A percentile compares a stretch with the other conserved stretches of the same genome.
These are phyloP conservation scores for Drosophila navojoa DNA, from an alignment of 1,140 invertebrate species.

Conservation along the genomic window DNA sequence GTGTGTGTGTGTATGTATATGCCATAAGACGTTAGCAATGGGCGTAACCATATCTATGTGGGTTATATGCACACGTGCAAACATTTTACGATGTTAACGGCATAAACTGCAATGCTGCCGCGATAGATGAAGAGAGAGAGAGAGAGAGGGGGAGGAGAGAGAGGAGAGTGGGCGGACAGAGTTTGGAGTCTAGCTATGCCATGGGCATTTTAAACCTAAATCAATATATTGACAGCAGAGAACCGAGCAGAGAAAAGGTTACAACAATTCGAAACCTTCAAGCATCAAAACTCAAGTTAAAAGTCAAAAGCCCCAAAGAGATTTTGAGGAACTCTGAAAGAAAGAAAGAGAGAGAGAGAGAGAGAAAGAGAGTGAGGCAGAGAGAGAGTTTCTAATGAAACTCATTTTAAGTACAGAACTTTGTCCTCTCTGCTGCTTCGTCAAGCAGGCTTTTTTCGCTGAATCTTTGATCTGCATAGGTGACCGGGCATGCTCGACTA, in stretches of 20 bases:
- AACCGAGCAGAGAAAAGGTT: slow-evolving; percentile 18
- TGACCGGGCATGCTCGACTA: no score
- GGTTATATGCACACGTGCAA: slow-evolving; percentile 40
- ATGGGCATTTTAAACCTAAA: slow-evolving; percentile 34
- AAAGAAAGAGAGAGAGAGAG: neutral
- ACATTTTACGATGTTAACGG: slow-evolving; percentile 69
- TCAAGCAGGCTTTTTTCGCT: no score
- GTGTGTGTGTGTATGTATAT: slow-evolving; percentile 15
- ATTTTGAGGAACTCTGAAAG: no score
- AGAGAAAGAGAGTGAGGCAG: neutral
- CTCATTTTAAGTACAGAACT: no score
- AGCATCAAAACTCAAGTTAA: neutral
- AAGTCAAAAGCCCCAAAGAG: neutral
- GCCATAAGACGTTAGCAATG: slow-evolving; percentile 6
- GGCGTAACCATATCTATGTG: slow-evolving; percentile 39
- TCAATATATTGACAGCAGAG: slow-evolving; percentile 55
- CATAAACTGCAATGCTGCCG: slow-evolving; percentile 47
- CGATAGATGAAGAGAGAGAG: neutral
- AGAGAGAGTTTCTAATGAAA: neutral
- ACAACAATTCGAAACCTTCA: slow-evolving; percentile 6
- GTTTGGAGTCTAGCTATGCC: neutral
- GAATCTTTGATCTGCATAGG: no score
- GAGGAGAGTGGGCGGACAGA: neutral
- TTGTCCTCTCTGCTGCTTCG: no score
- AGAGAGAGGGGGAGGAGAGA: neutral